Evolutionary conservation across 1,140 invertebrate species (phyloP), one percentile per base, ranked within the genome.

Genomic region (Leptonema lineaticorne): DNA sequence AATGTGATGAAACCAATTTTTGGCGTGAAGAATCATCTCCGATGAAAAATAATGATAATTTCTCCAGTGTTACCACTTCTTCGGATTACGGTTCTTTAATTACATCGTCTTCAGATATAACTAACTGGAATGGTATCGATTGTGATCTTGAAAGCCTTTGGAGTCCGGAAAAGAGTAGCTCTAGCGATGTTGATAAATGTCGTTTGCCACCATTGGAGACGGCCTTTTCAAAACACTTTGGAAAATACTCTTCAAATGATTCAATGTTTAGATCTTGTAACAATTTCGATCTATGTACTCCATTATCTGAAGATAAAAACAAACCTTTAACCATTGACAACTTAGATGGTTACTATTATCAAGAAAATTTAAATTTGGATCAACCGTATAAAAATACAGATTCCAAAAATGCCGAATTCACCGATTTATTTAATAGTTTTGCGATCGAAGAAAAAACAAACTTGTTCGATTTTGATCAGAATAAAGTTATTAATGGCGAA

Each of bases 141-240:
- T 62, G 60, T 22, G 58, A 58, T 37, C 59, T 64, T n/a, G 57
- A 27, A 9, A 57, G 69, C 27, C 26, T 50, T 1, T 69, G 68
- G 67, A 18, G 56, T 22, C 18, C 63, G 18, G 67, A 68, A 62
- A 71, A 72, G 33, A 59, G 69, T n/a, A 33, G 46, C 5, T 33
- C 63, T 6, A 63, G 60, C 41, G 79, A 81, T 65, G 74, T 71
- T 16, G 78, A 82, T n/a, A 74, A 69, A 29, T 77, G 77, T 72
- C 73, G 75, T 18, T 66, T 83, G 33, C 81, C 81, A 1, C 78
- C 81, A 0, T 78, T 83, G 58, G 81, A 83, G 50, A 81, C 80
- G n/a, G 81, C 77, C 6, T 82, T 83, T 74, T 79, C 81, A 2
- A 83, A 81, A 64, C 75, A 78, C 5, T 81, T 80, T 62, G 77